Percentiles rank a stretch among this genome's conserved stretches.
These are phyloP conservation scores for Drosophila prostipennis DNA, from an alignment of 2,888 invertebrate genomes.

Conservation along the genomic window DNA sequence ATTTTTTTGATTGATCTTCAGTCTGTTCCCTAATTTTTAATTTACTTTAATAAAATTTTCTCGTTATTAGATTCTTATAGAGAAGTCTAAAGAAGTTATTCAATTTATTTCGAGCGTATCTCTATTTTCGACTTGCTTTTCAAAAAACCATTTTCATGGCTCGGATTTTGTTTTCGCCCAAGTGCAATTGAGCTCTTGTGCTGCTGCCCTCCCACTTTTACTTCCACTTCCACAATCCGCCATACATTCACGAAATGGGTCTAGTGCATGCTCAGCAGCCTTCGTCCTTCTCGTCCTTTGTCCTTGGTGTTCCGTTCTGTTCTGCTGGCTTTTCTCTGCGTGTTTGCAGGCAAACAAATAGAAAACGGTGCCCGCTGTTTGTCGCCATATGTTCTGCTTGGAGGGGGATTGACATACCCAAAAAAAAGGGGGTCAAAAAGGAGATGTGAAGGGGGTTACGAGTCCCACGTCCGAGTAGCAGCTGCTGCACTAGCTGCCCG, in stretches of 20 bases:
- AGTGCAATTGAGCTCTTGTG: constrained; percentile 30
- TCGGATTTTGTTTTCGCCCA: constrained; percentile 22
- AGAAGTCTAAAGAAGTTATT: background rate
- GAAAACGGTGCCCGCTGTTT: constrained; percentile 46
- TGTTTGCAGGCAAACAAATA: constrained; percentile 63
- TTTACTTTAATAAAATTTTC: no score
- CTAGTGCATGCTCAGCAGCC: constrained; percentile 65
- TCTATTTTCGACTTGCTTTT: constrained; percentile 4
- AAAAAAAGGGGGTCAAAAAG: background rate
- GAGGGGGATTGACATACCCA: constrained; percentile 13
- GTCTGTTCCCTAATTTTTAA: background rate
- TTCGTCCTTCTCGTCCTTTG: constrained; percentile 46
- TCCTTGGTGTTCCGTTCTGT: constrained; percentile 16
- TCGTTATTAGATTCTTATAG: background rate
- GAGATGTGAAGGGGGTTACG: constrained; percentile 14
- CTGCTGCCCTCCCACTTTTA: background rate
- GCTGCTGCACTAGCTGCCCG: constrained; percentile 40
- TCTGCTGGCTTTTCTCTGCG: constrained; percentile 28
- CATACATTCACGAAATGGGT: constrained; percentile 54
- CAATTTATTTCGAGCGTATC: constrained; percentile 14
- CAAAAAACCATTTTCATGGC: constrained; percentile 16
- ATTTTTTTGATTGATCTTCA: no score
- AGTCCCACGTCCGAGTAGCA: constrained; percentile 48
- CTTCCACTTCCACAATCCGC: constrained; percentile 1
- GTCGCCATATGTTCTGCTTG: constrained; percentile 45